These are phyloP conservation scores for Tryphoninae sp. DNA, from an alignment of 2,888 invertebrate species.

Conservation along the genomic window DNA sequence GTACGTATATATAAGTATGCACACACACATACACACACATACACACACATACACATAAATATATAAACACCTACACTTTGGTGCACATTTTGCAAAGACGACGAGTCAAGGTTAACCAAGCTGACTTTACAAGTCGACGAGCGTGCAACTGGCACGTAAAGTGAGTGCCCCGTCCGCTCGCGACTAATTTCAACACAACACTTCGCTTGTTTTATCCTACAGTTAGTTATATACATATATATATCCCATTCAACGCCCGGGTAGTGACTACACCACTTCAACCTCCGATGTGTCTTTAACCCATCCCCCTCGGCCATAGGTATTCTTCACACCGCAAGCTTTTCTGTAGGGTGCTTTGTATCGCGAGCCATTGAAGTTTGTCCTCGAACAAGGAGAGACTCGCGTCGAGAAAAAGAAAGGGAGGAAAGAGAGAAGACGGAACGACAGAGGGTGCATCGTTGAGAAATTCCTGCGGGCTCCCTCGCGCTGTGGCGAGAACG, in stretches of 20 bases:
- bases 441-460: slow-evolving; percentile 28
- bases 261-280: neutral
- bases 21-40: neutral
- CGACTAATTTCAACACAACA: slow-evolving; percentile 37
- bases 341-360: slow-evolving; percentile 22
- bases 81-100: slow-evolving; percentile 15
- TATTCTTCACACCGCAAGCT: neutral
- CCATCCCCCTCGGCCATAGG: neutral
- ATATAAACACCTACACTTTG: slow-evolving; percentile 1
- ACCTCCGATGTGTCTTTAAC: slow-evolving; percentile 4
- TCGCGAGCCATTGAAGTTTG: slow-evolving; percentile 20
- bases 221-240: neutral
- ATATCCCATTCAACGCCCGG: slow-evolving; percentile 7
- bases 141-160: slow-evolving; percentile 54
- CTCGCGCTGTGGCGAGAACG: slow-evolving; percentile 62
- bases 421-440: slow-evolving; percentile 23
- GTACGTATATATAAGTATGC: neutral
- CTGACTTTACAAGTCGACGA: slow-evolving; percentile 51
- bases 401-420: slow-evolving; percentile 27
- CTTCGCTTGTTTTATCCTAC: slow-evolving; percentile 11
- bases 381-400: neutral
- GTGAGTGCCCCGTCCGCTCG: slow-evolving; percentile 26
- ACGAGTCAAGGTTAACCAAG: slow-evolving; percentile 55
- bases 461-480: slow-evolving; percentile 59
- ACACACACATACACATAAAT: neutral